Evolutionary conservation across 2,888 invertebrate genomes (phyloP).

Genomic region (Nomada flava): DNA sequence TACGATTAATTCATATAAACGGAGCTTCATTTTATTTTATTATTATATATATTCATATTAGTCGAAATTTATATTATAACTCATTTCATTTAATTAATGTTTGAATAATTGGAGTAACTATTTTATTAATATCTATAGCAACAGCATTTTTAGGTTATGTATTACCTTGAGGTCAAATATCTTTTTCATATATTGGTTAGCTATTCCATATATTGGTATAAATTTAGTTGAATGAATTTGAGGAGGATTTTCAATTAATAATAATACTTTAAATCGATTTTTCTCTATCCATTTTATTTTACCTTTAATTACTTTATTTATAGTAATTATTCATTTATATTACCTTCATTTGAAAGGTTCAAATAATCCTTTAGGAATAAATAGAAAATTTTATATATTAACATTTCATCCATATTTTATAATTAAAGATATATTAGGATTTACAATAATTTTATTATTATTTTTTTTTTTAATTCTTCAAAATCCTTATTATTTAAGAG

Average conservation of each 20-base stretch:
- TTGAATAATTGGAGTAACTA: constrained; percentile 88
- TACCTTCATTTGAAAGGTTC: neutral
- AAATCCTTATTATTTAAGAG: constrained; percentile 87
- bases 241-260: constrained; percentile 91
- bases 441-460: constrained; percentile 87
- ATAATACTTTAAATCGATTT: constrained; percentile 91
- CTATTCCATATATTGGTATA: constrained; percentile 89
- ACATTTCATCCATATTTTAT: neutral
- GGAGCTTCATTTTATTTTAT: constrained; percentile 91
- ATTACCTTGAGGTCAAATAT: constrained; percentile 92
- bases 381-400: neutral
- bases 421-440: constrained; percentile 80
- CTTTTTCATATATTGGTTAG: too few species aligned
- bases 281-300: constrained; percentile 90
- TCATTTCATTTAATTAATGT: constrained; percentile 88
- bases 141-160: constrained; percentile 93
- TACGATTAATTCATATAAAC: constrained; percentile 89
- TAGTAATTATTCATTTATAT: constrained; percentile 85
- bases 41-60: constrained; percentile 89
- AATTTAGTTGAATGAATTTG: constrained; percentile 89
- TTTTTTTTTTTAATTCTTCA: constrained; percentile 84
- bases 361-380: neutral
- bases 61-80: constrained; percentile 87
- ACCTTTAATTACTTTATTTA: constrained; percentile 88
- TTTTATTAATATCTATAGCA: constrained; percentile 89